A percentile compares a stretch with the other conserved stretches of the same genome.
phyloP scores from a whole-genome alignment of 2,797 vertebrate genomes.

The Cercopithecus hamlyni region DNA sequence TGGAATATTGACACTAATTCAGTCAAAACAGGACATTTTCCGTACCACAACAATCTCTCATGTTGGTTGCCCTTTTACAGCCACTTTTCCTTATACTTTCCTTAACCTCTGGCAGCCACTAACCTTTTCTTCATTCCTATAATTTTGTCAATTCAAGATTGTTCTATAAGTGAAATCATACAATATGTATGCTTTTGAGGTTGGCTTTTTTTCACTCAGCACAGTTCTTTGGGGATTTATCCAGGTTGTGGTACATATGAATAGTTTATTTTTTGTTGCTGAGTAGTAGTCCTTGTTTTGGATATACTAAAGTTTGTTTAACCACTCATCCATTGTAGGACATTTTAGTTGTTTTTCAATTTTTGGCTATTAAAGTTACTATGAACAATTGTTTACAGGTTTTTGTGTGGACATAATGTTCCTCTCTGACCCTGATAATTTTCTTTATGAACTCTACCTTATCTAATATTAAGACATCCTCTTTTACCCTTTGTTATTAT shows the following conservation, averaged over 20 bases:
- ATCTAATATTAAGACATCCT: background rate
- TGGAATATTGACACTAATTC: background rate
- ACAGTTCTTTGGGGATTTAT: background rate
- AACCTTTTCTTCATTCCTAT: background rate
- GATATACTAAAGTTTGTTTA: background rate
- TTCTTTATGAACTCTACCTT: slow-evolving; percentile 35
- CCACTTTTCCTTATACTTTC: background rate
- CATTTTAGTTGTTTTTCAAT: background rate
- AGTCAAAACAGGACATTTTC: background rate
- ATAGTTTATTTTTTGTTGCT: slow-evolving; percentile 27
- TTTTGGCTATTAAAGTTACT: slow-evolving; percentile 16
- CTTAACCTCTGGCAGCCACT: background rate
- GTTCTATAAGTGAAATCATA: background rate
- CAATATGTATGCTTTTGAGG: background rate
- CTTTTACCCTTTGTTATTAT: background rate
- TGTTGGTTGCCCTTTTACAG: background rate
- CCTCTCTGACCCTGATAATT: background rate
- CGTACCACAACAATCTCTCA: background rate
- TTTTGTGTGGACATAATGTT: slow-evolving; percentile 1
- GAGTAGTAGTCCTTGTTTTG: background rate
- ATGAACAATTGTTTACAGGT: background rate
- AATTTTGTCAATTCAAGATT: background rate
- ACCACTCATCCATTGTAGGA: background rate
- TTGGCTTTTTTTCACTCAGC: background rate
- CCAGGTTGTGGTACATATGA: background rate